Base-by-base conservation (phyloP, 2,888 invertebrate species). In the Lumbricus terrestris region DNA sequence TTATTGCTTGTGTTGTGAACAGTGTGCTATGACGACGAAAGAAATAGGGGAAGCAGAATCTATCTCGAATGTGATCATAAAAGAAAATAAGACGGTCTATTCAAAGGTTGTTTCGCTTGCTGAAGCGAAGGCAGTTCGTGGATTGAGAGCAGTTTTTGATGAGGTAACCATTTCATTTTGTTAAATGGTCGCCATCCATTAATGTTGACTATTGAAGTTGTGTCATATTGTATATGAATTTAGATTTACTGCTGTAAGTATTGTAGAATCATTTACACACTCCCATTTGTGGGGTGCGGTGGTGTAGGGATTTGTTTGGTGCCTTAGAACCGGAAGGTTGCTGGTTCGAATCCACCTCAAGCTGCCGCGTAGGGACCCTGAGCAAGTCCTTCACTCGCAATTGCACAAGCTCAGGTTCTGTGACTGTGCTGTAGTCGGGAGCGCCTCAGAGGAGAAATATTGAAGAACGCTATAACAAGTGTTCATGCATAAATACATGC, bases 71-170 rank as follows among this genome's bases (percentile, higher is more conserved):
- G 96, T 96, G 91, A 96, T 98, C 93, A 97, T 98, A 82, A 95
- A 96, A 92, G 96, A 96, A 91, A 97, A 98, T 94, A 96, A 97
- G 93, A 95, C 96, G 91, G 98, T 99, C 82, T 99, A 96, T 95
- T 97, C 98, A 15, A 98, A 97, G 95, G 97, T 98, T 93, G 96
- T 98, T 0, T 96, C 96, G 90, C 96, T 99, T 91, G 96, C 96
- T 85, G 96, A 97, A 91, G 99, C 99, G 29, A 98, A 98, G 96
- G 97, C 97, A 92, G 97, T 95, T 20, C 94, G 94, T 90, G 95
- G 95, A 29, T 93, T 95, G 38, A 92, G 99, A 92, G 99, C 99
- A 37, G 98, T 99, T 95, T 99, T 99, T 95, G 99, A 98, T 95
- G 99, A 99, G 94, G 95, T 95, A 38, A 89, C 42, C 69, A n/a